Evolutionary conservation across 2,888 invertebrate genomes (phyloP).

Genomic region (Hydraecia micacea): DNA sequence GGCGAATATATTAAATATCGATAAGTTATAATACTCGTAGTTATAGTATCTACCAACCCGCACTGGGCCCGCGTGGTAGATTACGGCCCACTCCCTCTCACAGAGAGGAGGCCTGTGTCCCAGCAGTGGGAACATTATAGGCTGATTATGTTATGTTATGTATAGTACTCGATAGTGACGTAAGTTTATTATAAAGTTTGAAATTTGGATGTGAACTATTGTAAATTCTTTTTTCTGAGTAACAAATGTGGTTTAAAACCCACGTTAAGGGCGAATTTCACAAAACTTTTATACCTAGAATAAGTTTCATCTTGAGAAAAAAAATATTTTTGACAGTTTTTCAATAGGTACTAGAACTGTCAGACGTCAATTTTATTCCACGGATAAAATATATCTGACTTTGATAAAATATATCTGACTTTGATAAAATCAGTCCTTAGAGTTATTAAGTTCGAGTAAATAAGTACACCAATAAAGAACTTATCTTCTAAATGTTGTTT

Average conservation of each 20-base stretch:
- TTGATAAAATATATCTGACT: too few relatives aligned
- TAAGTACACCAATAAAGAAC: background rate
- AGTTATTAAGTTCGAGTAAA: background rate
- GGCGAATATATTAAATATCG: constrained; percentile 43
- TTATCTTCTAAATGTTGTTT: background rate
- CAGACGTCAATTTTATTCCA: background rate
- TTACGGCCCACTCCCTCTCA: too few relatives aligned
- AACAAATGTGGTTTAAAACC: background rate
- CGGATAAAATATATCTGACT: too few relatives aligned
- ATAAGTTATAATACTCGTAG: too few relatives aligned
- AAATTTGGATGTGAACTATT: background rate
- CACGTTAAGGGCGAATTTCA: background rate
- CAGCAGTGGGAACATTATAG: too few relatives aligned
- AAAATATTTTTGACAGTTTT: background rate
- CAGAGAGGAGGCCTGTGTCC: too few relatives aligned
- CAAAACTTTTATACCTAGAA: background rate
- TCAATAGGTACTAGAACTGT: background rate
- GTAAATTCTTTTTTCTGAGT: background rate
- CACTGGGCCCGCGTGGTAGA: too few relatives aligned
- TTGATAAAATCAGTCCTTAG: background rate
- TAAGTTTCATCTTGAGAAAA: background rate
- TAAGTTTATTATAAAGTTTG: background rate
- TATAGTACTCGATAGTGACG: background rate
- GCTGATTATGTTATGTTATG: too few relatives aligned
- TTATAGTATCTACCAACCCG: too few relatives aligned